Evolutionary conservation across 2,797 vertebrate species (phyloP).

Genomic region (Pterois miles): DNA sequence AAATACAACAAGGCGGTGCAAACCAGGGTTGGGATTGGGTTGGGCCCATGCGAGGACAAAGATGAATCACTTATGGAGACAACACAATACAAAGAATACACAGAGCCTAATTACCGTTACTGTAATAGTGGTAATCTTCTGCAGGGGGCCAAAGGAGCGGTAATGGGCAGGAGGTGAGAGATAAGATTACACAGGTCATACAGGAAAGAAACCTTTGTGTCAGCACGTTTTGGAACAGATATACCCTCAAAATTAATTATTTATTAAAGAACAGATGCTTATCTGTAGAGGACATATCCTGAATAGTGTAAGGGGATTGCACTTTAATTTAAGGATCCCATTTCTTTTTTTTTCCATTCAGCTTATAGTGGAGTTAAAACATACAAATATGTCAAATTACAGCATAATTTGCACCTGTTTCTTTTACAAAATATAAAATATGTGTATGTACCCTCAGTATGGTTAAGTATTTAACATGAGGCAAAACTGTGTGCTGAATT

Average conservation of each 20-base stretch:
- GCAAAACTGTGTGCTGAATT: neutral
- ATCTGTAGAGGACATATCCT: neutral
- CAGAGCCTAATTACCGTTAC: constrained; percentile 94
- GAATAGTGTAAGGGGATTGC: neutral
- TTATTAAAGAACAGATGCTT: neutral
- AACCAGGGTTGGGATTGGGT: constrained; percentile 3
- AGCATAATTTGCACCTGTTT: neutral
- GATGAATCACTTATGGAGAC: constrained; percentile 61
- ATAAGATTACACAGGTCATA: constrained; percentile 77
- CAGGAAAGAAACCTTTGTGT: constrained; percentile 51
- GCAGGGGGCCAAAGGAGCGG: constrained; percentile 84
- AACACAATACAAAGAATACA: constrained; percentile 73
- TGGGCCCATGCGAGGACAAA: constrained; percentile 71
- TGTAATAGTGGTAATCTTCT: constrained; percentile 99
- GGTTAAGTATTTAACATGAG: neutral
- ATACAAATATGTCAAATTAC: neutral
- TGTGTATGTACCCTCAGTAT: neutral
- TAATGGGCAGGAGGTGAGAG: constrained; percentile 50
- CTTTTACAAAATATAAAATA: neutral
- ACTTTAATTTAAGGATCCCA: neutral
- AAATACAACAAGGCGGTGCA: constrained; percentile 25
- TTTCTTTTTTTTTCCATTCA: neutral
- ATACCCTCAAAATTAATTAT: neutral
- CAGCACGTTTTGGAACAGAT: constrained; percentile 49
- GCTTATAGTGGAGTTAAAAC: neutral